These are phyloP conservation scores for Copidosoma floridanum DNA, from an alignment of 1,140 invertebrate genomes.

Conservation along the genomic window DNA sequence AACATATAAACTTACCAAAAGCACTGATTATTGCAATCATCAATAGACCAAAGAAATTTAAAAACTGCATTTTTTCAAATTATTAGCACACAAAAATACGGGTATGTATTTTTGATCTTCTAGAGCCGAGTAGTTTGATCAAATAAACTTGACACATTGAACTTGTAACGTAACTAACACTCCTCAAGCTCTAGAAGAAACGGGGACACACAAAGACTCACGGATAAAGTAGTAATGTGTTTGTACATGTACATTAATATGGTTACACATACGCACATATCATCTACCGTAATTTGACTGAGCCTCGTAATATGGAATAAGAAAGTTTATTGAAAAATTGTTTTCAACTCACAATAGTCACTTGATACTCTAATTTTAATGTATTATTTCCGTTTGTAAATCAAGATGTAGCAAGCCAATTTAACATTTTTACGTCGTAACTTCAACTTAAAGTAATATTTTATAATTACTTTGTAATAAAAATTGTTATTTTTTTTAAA, in stretches of 20 bases:
- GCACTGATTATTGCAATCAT: background rate
- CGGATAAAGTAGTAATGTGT: background rate
- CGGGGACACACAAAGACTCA: slow-evolving; percentile 2
- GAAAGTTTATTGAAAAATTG: slow-evolving; percentile 26
- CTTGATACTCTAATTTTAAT: background rate
- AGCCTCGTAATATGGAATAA: slow-evolving; percentile 1
- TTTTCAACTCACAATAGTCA: background rate
- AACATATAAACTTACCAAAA: background rate
- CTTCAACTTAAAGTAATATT: no score
- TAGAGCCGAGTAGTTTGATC: slow-evolving; percentile 6
- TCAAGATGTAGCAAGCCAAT: no score
- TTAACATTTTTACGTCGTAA: no score
- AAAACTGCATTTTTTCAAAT: background rate
- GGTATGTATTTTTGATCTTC: no score
- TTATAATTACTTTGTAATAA: no score
- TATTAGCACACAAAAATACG: no score
- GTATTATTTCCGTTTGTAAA: background rate
- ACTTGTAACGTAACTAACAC: background rate
- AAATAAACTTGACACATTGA: slow-evolving; percentile 25
- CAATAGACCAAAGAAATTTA: background rate
- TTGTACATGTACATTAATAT: no score
- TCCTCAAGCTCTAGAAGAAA: background rate
- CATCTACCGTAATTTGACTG: slow-evolving; percentile 4
- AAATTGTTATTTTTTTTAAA: no score
- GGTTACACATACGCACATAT: background rate